Percentiles rank a stretch among this genome's conserved stretches.
Conservation (phyloP, 1,140 invertebrate genomes). For the Drosophila murphyi region DNA sequence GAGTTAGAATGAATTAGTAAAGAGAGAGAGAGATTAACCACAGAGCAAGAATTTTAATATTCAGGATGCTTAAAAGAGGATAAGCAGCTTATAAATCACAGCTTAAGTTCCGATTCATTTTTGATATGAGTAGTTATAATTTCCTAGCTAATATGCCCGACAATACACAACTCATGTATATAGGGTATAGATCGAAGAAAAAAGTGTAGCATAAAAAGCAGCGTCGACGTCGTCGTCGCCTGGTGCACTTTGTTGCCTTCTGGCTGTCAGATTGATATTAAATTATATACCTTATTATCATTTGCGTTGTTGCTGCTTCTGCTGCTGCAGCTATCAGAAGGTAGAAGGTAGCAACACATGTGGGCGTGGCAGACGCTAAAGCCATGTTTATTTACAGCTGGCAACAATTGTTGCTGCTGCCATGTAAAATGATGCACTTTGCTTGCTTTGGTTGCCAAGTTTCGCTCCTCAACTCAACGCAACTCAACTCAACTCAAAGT, state of each 20-base stretch:
- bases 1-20: no score
- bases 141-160: neutral
- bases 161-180: constrained; percentile 19
- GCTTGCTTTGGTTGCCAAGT: constrained; percentile 42
- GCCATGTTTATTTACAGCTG: constrained; percentile 80
- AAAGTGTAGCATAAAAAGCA: constrained; percentile 64
- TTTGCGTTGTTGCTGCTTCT: constrained; percentile 51
- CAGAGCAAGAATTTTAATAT: no score
- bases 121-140: neutral
- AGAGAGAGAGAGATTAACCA: no score
- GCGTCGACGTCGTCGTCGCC: constrained; percentile 41
- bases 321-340: constrained; percentile 40
- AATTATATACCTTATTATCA: constrained; percentile 83
- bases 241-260: constrained; percentile 79
- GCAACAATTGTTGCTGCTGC: constrained; percentile 82
- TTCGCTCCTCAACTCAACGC: constrained; percentile 41
- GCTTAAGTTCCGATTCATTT: neutral
- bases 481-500: constrained; percentile 56
- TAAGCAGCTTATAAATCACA: no score
- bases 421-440: constrained; percentile 59
- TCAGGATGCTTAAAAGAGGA: no score
- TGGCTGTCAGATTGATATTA: constrained; percentile 83
- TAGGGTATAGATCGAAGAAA: constrained; percentile 28
- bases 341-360: constrained; percentile 15
- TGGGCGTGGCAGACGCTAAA: constrained; percentile 55